Evolutionary conservation across 2,888 invertebrate species (phyloP).

Genomic region (Tigriopus californicus): DNA sequence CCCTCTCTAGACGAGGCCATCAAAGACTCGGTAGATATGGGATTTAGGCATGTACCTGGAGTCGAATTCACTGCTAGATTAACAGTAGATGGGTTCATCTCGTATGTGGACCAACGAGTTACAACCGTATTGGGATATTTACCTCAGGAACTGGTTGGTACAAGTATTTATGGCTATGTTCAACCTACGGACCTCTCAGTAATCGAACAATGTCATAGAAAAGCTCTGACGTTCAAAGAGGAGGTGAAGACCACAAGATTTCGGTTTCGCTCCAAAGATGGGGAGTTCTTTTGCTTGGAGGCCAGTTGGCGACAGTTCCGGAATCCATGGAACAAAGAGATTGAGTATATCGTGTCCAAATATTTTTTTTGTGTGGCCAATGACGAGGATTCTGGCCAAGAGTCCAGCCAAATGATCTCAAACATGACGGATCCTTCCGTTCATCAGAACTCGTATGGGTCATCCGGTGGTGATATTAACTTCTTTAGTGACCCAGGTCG

Average conservation of each 20-base stretch:
- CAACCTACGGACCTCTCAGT: neutral
- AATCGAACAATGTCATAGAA: neutral
- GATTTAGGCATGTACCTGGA: neutral
- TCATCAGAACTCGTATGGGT: neutral
- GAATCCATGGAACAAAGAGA: conserved; percentile 90
- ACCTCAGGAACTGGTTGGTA: conserved; percentile 43
- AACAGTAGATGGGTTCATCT: conserved; percentile 72
- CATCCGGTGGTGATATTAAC: neutral
- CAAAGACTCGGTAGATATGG: neutral
- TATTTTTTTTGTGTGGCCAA: conserved; percentile 30
- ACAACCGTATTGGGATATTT: conserved; percentile 72
- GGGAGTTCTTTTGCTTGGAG: conserved; percentile 47
- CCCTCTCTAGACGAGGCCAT: conserved; percentile 32
- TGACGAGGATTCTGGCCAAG: neutral
- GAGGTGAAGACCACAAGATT: conserved; percentile 20
- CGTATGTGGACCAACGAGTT: conserved; percentile 80
- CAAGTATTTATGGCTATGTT: conserved; percentile 9
- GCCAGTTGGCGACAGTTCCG: conserved; percentile 74
- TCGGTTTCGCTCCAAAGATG: conserved; percentile 58
- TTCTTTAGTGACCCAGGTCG: neutral
- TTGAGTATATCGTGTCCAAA: conserved; percentile 71
- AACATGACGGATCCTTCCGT: neutral
- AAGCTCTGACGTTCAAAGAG: neutral
- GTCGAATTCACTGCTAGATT: conserved; percentile 66
- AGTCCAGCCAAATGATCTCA: no score